Percentiles rank a stretch among this genome's conserved stretches.
Conservation (phyloP, 2,113 vertebrate species). For the Cyanocitta stelleri region DNA sequence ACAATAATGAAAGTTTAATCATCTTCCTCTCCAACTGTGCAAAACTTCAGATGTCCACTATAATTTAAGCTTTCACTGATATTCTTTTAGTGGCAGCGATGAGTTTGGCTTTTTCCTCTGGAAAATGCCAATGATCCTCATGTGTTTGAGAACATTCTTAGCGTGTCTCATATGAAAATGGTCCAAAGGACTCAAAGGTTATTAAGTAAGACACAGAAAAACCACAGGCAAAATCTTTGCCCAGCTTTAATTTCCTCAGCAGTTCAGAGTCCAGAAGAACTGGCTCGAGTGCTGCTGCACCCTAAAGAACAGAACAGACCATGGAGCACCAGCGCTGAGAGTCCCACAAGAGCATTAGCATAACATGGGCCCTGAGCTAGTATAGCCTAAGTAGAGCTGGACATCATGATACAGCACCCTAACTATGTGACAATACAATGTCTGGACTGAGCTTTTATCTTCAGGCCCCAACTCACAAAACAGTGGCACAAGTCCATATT, state of each 20-base stretch:
- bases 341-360: not conserved
- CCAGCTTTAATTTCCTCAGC: not conserved
- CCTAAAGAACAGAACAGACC: not conserved
- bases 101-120: not conserved
- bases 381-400: not conserved
- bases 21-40: not conserved
- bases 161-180: not conserved
- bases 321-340: not conserved
- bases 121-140: not conserved
- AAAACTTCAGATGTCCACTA: not conserved
- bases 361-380: not conserved
- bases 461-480: not conserved
- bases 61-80: not conserved
- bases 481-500: not conserved
- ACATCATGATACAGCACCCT: not conserved
- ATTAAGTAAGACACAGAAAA: not conserved
- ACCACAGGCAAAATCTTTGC: not conserved
- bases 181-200: not conserved
- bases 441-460: not conserved
- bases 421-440: fast-evolving
- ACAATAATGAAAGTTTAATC: not conserved
- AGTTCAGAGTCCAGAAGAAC: not conserved
- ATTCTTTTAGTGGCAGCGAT: not conserved
- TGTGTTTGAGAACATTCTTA: not conserved
- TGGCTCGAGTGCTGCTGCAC: not conserved